Evolutionary conservation across 2,888 invertebrate genomes (phyloP).

Genomic region (Papilio gigon): DNA sequence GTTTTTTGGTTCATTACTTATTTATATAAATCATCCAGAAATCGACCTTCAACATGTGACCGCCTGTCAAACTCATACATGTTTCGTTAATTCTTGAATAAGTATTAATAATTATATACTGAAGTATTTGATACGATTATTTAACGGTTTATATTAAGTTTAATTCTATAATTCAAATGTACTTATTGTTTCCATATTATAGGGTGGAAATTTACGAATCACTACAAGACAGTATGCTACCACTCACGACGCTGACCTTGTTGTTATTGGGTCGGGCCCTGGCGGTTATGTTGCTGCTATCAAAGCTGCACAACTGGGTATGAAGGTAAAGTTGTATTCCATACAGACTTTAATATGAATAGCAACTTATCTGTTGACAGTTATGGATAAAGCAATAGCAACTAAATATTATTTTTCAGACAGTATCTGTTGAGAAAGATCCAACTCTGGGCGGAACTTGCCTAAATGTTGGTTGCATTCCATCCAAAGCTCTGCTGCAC

Average conservation of each 20-base stretch:
- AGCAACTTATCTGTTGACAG: too few relatives aligned
- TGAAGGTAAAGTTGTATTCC: slow-evolving; percentile 86
- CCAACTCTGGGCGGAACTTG: slow-evolving; percentile 98
- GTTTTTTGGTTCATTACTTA: slow-evolving; percentile 26
- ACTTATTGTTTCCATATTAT: slow-evolving; percentile 42
- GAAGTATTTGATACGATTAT: not conserved
- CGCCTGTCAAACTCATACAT: slow-evolving; percentile 52
- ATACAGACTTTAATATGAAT: not conserved
- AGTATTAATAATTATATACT: slow-evolving; percentile 43
- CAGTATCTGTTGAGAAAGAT: slow-evolving; percentile 97
- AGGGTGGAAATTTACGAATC: slow-evolving; percentile 66
- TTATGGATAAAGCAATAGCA: slow-evolving; percentile 1
- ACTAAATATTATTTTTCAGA: slow-evolving; percentile 77
- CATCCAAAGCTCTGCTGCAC: slow-evolving; percentile 97
- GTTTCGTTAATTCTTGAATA: slow-evolving; percentile 37
- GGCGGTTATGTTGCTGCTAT: slow-evolving; percentile 99
- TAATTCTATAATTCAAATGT: too few relatives aligned
- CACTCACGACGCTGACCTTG: slow-evolving; percentile 93
- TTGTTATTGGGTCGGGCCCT: slow-evolving; percentile 98
- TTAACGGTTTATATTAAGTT: too few relatives aligned
- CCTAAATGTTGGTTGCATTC: slow-evolving; percentile 99
- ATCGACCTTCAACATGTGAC: slow-evolving; percentile 78
- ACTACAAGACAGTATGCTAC: slow-evolving; percentile 85
- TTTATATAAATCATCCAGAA: slow-evolving; percentile 32
- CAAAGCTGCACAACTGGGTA: slow-evolving; percentile 98